Conservation (phyloP, 2,888 invertebrate species). For the Sarcophaga caerulescens region DNA sequence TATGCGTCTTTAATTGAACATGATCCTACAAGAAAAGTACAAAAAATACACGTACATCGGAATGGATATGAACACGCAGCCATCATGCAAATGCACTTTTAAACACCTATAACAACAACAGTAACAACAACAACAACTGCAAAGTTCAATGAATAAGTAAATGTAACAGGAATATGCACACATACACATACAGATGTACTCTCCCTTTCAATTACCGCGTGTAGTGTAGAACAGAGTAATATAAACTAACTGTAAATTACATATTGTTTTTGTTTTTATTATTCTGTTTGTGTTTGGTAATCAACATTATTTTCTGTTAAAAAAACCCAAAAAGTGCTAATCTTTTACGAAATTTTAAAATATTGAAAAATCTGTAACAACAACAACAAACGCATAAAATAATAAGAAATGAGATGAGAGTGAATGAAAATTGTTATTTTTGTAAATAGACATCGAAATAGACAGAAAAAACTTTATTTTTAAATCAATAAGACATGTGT, state of each 20-base stretch:
- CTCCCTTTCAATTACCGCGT: background rate
- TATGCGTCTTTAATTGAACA: constrained; percentile 35
- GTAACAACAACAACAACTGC: background rate
- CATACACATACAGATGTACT: background rate
- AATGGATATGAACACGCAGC: background rate
- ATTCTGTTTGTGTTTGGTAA: constrained; percentile 27
- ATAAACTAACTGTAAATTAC: constrained; percentile 30
- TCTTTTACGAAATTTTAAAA: constrained; percentile 51
- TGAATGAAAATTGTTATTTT: constrained; percentile 13
- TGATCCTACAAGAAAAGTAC: constrained; percentile 45
- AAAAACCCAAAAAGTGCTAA: constrained; percentile 65
- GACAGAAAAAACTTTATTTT: constrained; percentile 45
- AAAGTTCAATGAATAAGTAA: background rate
- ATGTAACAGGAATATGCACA: too few species aligned
- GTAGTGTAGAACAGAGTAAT: background rate
- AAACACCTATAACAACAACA: constrained; percentile 15
- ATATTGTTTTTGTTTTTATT: constrained; percentile 18
- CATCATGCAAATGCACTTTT: constrained; percentile 33
- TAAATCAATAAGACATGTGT: background rate
- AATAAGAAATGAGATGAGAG: background rate
- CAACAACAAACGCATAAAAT: constrained; percentile 14
- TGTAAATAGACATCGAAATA: constrained; percentile 26
- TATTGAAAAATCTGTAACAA: background rate
- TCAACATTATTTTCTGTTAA: constrained; percentile 43
- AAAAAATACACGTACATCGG: background rate